Evolutionary conservation across 2,888 invertebrate genomes (phyloP).

Genomic region (Tortricodes alternella): DNA sequence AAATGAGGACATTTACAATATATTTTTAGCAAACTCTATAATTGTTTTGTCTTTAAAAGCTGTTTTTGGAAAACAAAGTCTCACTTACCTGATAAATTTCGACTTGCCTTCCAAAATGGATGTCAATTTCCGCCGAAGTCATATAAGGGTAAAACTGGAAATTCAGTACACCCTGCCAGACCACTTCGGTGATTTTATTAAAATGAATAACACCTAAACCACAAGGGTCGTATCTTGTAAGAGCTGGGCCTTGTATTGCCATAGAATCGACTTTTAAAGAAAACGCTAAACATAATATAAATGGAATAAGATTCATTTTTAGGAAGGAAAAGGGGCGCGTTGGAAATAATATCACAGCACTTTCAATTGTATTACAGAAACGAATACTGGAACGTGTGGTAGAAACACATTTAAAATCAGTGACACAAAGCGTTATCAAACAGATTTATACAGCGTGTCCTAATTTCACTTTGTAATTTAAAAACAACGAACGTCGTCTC

Average conservation of each 20-base stretch:
- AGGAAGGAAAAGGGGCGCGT: constrained; percentile 6
- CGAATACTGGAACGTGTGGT: constrained; percentile 8
- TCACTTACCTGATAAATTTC: constrained; percentile 56
- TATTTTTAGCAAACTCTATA: background rate
- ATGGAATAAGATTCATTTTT: constrained; percentile 31
- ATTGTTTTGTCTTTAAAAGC: background rate
- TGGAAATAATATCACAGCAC: background rate
- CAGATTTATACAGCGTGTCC: constrained; percentile 46
- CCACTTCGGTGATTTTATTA: constrained; percentile 50
- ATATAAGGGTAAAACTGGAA: constrained; percentile 56
- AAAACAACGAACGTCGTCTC: constrained; percentile 31
- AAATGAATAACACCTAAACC: constrained; percentile 66
- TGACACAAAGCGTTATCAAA: constrained; percentile 19
- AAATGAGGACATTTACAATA: no score
- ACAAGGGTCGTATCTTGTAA: constrained; percentile 69
- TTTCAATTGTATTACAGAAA: background rate
- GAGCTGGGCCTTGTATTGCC: constrained; percentile 57
- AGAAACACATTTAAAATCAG: constrained; percentile 15
- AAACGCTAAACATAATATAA: constrained; percentile 35
- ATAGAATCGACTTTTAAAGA: constrained; percentile 47
- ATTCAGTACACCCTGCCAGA: constrained; percentile 61
- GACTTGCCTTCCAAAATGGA: constrained; percentile 56
- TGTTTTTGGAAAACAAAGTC: background rate
- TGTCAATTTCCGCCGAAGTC: constrained; percentile 48
- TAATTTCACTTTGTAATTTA: constrained; percentile 24